These are phyloP conservation scores for Julus scanicus DNA, from an alignment of 2,888 invertebrate species.

Conservation along the genomic window DNA sequence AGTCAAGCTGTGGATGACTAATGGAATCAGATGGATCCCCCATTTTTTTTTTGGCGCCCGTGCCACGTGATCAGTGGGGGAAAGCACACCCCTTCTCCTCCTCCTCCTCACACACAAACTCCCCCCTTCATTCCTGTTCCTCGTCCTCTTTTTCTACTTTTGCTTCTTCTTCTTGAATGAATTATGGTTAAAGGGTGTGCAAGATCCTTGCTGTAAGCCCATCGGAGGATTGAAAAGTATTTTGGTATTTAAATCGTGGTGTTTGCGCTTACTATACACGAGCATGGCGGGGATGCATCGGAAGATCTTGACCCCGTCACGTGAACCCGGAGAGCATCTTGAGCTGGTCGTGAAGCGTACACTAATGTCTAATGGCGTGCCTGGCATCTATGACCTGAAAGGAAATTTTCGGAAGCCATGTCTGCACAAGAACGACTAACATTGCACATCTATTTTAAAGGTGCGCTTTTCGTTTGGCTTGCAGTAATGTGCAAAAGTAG, in stretches of 20 bases:
- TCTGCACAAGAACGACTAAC: too few relatives aligned
- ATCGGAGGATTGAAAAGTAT: conserved; percentile 2
- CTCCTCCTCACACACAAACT: too few relatives aligned
- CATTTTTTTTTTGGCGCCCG: background rate
- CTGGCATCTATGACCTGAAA: background rate
- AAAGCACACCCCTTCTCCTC: too few relatives aligned
- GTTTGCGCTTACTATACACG: too few relatives aligned
- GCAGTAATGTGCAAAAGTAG: too few relatives aligned
- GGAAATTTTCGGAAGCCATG: background rate
- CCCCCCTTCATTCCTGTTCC: too few relatives aligned
- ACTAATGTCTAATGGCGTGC: conserved; percentile 24
- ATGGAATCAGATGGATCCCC: background rate
- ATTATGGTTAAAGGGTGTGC: background rate
- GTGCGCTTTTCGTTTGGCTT: background rate
- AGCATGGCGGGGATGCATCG: background rate
- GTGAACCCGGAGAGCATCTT: conserved; percentile 25
- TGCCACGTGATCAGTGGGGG: background rate
- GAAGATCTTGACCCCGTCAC: conserved; percentile 26
- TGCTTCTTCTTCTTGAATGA: conserved; percentile 23
- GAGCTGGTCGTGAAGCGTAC: background rate
- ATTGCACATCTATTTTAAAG: too few relatives aligned
- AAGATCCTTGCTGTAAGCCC: too few relatives aligned
- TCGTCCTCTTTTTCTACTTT: too few relatives aligned
- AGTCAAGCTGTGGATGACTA: conserved; percentile 18
- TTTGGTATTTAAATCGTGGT: conserved; percentile 33